These are phyloP conservation scores for Steinernema scapterisci DNA, from an alignment of 2,888 invertebrate genomes.

Conservation along the genomic window DNA sequence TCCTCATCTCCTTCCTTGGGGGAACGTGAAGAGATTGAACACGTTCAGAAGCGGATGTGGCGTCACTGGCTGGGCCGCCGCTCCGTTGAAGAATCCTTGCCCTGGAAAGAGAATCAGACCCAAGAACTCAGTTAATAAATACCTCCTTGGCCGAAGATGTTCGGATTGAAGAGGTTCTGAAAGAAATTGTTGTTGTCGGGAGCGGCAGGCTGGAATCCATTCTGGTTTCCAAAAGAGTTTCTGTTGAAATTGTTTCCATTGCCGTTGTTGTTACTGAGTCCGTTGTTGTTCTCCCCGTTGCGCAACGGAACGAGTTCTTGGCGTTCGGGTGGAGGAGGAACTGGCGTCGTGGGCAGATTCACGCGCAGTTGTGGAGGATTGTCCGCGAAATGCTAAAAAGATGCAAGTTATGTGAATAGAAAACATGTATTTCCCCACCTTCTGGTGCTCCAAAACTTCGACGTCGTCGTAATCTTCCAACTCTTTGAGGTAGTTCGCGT, in stretches of 20 bases:
- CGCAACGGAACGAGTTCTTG: slow-evolving; percentile 14
- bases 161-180: slow-evolving; percentile 23
- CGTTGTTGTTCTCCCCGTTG: background rate
- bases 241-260: background rate
- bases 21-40: slow-evolving; percentile 24
- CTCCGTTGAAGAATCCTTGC: slow-evolving; percentile 25
- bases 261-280: background rate
- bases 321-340: background rate
- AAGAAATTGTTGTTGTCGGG: slow-evolving; percentile 13
- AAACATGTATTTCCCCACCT: background rate
- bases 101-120: background rate
- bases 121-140: background rate
- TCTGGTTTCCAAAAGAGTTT: background rate
- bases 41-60: slow-evolving; percentile 27
- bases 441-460: slow-evolving; percentile 9
- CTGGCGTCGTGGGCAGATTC: slow-evolving; percentile 11
- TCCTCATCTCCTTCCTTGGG: slow-evolving; percentile 13
- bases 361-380: slow-evolving; percentile 33
- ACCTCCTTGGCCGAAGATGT: slow-evolving; percentile 22
- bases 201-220: background rate
- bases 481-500: background rate
- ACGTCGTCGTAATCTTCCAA: slow-evolving; percentile 18
- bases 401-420: background rate
- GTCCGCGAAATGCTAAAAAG: slow-evolving; percentile 33
- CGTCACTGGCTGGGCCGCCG: background rate